Evolutionary conservation across 2,113 vertebrate species (phyloP), one percentile per base, ranked within the genome.

Genomic region (Pagrus major): DNA sequence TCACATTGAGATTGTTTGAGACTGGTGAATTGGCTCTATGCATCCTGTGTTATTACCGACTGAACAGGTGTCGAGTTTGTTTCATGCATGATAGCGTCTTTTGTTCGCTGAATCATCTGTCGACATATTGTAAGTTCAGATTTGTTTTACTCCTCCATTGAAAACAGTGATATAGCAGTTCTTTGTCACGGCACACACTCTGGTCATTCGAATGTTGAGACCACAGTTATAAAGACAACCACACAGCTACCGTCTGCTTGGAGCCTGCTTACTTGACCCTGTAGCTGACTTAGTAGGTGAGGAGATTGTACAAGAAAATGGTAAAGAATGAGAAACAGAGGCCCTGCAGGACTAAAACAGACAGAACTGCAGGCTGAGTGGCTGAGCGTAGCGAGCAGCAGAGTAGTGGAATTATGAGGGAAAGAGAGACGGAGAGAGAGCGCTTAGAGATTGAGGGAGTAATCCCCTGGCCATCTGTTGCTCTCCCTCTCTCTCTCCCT

Each of bases 401-500:
- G 58, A 79, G 81, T 68, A 63, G 72, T 82, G 86, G 85, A 91
- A 93, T 90, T 86, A 89, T 86, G 77, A 66, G 83, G 59, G 87
- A 73, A 76, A 77, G 83, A 37, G 73, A 83, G 76, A 37, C 29
- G 5, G 42, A n/a, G 78, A 71, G 78, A 37, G 74, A 84, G 82
- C 46, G 88, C 81, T 86, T 87, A 91, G 85, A 93, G 93, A 92
- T 93, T 93, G 92, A 29, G 59, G 84, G 79, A 84, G 83, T 95
- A 95, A 95, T 95, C 93, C 94, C 69, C 70, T 75, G 74, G 68
- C 94, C 94, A 95, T 95, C 95, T 95, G 94, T 88, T 94, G 78
- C 84, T 81, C 86, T 41, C 84, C 69, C 78, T 46, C 78, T 63
- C 60, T 75, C 58, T 84, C 67, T 47, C 81, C 27, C 70, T 37